A percentile compares a stretch with the other conserved stretches of the same genome.
phyloP scores from a whole-genome alignment of 2,797 vertebrate genomes.

The Serranus cabrilla region DNA sequence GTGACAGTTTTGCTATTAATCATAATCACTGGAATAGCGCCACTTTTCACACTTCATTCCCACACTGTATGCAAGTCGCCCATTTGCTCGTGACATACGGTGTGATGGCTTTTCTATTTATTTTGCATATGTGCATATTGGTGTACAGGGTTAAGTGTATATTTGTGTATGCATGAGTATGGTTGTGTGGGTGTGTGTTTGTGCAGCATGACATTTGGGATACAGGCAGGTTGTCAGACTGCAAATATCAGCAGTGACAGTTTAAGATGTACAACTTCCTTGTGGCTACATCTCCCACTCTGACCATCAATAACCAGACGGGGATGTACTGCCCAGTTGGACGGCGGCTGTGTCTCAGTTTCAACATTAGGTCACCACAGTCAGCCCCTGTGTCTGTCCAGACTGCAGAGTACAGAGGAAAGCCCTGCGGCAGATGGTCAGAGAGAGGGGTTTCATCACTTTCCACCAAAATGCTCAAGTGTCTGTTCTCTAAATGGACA shows the following conservation, averaged over 20 bases:
- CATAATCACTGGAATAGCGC: constrained; percentile 60
- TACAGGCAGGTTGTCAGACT: constrained; percentile 44
- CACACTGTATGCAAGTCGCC: background rate
- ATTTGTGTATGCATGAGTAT: constrained; percentile 22
- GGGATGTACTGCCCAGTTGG: constrained; percentile 36
- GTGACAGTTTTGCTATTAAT: constrained; percentile 73
- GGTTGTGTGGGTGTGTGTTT: constrained; percentile 14
- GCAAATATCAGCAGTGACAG: constrained; percentile 60
- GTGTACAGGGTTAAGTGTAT: constrained; percentile 20
- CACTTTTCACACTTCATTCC: constrained; percentile 59
- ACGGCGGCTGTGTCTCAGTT: constrained; percentile 43
- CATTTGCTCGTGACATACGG: constrained; percentile 35
- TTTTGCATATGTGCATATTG: constrained; percentile 22
- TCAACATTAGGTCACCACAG: constrained; percentile 46
- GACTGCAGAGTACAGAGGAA: constrained; percentile 52
- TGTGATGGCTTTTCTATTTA: constrained; percentile 11
- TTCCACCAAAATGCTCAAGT: constrained; percentile 57
- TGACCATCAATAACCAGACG: constrained; percentile 50
- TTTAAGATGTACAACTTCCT: constrained; percentile 44
- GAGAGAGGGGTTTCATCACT: constrained; percentile 55
- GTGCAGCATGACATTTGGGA: constrained; percentile 44
- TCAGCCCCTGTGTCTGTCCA: constrained; percentile 54
- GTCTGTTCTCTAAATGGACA: constrained; percentile 40
- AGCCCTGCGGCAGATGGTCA: constrained; percentile 70
- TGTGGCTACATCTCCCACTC: constrained; percentile 33